Evolutionary conservation across 2,797 vertebrate species (phyloP), one percentile per base, ranked within the genome.

Genomic region (Lacerta viridis): DNA sequence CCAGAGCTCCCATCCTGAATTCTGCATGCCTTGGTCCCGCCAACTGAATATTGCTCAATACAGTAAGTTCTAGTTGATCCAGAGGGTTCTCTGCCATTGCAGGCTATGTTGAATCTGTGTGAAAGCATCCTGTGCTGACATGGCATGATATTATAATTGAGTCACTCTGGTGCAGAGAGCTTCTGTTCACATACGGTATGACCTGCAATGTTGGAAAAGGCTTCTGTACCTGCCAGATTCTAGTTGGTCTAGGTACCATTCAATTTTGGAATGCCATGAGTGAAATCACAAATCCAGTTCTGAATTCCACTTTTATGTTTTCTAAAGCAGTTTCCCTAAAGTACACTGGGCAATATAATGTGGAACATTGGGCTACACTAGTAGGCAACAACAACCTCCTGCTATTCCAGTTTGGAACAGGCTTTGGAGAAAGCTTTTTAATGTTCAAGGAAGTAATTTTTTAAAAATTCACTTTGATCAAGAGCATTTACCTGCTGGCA

Each of bases 401-500:
- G 43, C 76, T 33, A 0, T 0, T 59, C 83, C 81, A 61, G n/a
- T 68, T 68, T 81, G 23, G 36, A 81, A 23, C 10, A 64, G 33
- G 27, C 43, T 50, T 80, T 50, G 78, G 66, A 36, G 41, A 72
- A 83, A 66, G 64, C 8, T 15, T 80, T 68, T 27, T 66, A 75
- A 55, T 4, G 27, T 80, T 68, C 77, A 80, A 84, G 69, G 71
- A 87, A 80, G 29, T 80, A 17, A 33, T 59, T 74, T 84, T 33
- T 27, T 27, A 4, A 76, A 75, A 76, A 68, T 76, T 41, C 46
- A 4, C 33, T 29, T 27, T 6, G 33, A 80, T 76, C 77, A 89
- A 80, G 80, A 75, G n/a, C 41, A 80, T 85, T 75, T 85, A 85
- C 77, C 81, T 80, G 29, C 25, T 89, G 83, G 83, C 75, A 74